A percentile compares a stretch with the other conserved stretches of the same genome.
Conservation (phyloP, 2,888 invertebrate species). For the Agonopterix alstromeriana region DNA sequence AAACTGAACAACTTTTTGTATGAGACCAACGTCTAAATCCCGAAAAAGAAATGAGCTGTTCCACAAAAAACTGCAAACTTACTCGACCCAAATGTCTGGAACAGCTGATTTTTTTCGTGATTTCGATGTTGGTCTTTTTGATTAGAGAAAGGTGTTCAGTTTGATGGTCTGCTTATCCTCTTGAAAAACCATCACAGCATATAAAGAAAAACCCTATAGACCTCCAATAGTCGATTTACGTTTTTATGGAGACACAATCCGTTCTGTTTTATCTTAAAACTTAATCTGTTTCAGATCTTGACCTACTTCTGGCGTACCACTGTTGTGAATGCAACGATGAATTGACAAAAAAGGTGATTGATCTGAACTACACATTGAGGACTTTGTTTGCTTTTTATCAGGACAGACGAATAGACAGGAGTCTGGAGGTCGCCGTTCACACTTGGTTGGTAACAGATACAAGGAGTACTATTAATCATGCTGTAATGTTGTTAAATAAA, state of each 20-base stretch:
- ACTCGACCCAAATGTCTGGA: too few relatives aligned
- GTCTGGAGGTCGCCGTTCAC: constrained; percentile 33
- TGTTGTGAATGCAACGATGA: constrained; percentile 81
- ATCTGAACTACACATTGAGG: constrained; percentile 80
- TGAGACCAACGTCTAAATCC: too few relatives aligned
- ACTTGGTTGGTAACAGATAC: constrained; percentile 40
- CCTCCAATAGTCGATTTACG: too few relatives aligned
- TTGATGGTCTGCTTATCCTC: too few relatives aligned
- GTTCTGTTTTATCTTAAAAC: not conserved
- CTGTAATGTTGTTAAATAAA: not conserved
- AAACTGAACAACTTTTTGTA: too few relatives aligned
- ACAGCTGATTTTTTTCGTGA: too few relatives aligned
- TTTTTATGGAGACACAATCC: too few relatives aligned
- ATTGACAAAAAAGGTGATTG: constrained; percentile 80
- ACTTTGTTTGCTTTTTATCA: constrained; percentile 81
- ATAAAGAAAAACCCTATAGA: too few relatives aligned
- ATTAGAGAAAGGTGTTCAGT: too few relatives aligned
- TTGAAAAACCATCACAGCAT: not conserved
- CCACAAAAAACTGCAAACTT: too few relatives aligned
- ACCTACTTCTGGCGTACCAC: constrained; percentile 80
- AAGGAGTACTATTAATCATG: not conserved
- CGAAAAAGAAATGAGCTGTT: too few relatives aligned
- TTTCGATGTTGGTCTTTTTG: too few relatives aligned
- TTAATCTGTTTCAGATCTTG: constrained; percentile 53
- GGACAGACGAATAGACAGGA: constrained; percentile 59